These are phyloP conservation scores for Characodon lateralis DNA, from an alignment of 2,797 vertebrate genomes.

Conservation along the genomic window DNA sequence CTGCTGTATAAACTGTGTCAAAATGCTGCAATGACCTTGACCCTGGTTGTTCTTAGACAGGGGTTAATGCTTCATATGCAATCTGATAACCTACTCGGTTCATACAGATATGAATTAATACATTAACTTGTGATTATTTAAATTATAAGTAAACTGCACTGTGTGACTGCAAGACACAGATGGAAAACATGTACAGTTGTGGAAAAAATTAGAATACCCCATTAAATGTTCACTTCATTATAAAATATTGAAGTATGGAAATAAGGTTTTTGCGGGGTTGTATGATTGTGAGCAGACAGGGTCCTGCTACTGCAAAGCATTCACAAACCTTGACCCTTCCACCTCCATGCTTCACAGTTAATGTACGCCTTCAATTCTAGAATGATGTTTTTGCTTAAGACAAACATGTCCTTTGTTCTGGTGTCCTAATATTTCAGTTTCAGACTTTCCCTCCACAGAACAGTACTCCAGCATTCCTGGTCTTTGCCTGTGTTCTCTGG, in stretches of 20 bases:
- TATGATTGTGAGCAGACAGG: neutral
- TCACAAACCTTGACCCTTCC: neutral
- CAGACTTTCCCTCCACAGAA: too few relatives aligned
- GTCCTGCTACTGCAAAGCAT: neutral
- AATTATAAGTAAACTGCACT: too few relatives aligned
- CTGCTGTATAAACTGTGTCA: slow-evolving; percentile 62
- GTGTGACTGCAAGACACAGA: neutral
- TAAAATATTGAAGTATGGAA: too few relatives aligned
- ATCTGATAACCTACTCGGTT: too few relatives aligned
- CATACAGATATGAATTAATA: too few relatives aligned
- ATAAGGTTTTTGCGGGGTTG: neutral
- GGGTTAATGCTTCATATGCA: too few relatives aligned
- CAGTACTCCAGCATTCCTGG: too few relatives aligned
- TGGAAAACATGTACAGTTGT: neutral
- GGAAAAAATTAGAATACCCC: neutral
- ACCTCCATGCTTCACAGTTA: neutral
- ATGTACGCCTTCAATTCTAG: too few relatives aligned
- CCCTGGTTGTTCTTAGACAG: neutral
- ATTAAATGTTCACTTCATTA: neutral
- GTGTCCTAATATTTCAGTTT: too few relatives aligned
- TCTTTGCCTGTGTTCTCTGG: too few relatives aligned
- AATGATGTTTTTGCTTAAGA: too few relatives aligned
- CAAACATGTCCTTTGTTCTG: neutral
- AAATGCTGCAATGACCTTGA: neutral
- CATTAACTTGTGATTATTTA: too few relatives aligned